Conservation (phyloP, 35 echinoderm and acorn worm genomes). For the Heliocidaris tuberculata region DNA sequence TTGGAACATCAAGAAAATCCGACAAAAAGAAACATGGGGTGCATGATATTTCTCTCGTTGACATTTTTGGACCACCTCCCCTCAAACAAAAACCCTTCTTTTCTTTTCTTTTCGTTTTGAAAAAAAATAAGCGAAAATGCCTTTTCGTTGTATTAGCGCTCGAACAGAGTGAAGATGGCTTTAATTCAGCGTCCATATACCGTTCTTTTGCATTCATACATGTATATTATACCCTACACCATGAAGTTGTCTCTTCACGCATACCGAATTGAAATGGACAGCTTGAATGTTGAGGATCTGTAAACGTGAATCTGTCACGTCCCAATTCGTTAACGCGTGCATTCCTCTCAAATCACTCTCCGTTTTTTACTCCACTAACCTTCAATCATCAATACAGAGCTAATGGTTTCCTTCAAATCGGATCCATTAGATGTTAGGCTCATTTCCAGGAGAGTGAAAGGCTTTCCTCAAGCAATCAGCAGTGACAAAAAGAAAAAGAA, state of each 20-base stretch:
- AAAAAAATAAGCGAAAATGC: too few relatives aligned
- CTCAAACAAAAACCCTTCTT: too few relatives aligned
- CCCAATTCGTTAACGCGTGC: background rate
- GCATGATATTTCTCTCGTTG: too few relatives aligned
- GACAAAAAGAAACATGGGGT: too few relatives aligned
- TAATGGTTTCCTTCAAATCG: background rate
- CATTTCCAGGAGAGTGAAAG: background rate
- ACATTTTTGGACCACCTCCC: too few relatives aligned
- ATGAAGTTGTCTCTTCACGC: background rate
- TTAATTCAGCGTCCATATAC: too few relatives aligned
- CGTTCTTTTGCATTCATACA: too few relatives aligned
- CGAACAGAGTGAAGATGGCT: too few relatives aligned
- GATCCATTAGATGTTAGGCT: background rate
- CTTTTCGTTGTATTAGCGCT: too few relatives aligned
- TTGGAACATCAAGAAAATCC: too few relatives aligned
- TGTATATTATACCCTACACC: background rate
- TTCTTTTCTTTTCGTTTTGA: too few relatives aligned
- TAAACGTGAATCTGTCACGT: background rate
- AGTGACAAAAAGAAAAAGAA: background rate
- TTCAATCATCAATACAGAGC: background rate
- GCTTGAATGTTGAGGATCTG: background rate
- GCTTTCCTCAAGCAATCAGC: background rate
- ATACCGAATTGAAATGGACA: background rate
- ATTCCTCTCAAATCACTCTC: background rate
- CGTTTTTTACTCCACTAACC: background rate